A percentile compares a stretch with the other conserved stretches of the same genome.
Conservation (phyloP, 2,797 vertebrate genomes). For the Cyclopterus lumpus region DNA sequence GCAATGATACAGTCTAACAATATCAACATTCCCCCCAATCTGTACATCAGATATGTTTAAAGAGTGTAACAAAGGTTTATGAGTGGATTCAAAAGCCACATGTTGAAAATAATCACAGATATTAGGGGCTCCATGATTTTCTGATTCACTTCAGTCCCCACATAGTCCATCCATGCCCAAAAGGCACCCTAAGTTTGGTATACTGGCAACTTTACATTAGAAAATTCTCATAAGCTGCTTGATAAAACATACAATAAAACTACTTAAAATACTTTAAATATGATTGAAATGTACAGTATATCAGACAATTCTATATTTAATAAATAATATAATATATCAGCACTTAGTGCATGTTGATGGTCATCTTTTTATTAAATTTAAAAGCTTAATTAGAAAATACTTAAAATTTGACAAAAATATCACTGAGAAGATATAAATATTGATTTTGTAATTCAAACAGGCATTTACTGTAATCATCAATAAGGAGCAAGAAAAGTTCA, state of each 20-base stretch:
- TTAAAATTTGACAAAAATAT: constrained; percentile 82
- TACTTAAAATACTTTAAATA: constrained; percentile 79
- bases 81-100: constrained; percentile 40
- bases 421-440: constrained; percentile 82
- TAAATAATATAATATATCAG: constrained; percentile 82
- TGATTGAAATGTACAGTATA: constrained; percentile 80
- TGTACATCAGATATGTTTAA: constrained; percentile 52
- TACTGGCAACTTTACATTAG: constrained; percentile 71
- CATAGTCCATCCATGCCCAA: constrained; percentile 69
- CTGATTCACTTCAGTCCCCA: constrained; percentile 58
- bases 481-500: constrained; percentile 72
- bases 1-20: constrained; percentile 41
- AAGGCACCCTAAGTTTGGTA: constrained; percentile 79
- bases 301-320: constrained; percentile 74
- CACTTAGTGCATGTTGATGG: constrained; percentile 80
- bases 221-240: constrained; percentile 70
- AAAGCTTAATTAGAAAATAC: constrained; percentile 83
- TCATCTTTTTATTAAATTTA: constrained; percentile 79
- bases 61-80: constrained; percentile 50
- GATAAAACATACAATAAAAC: constrained; percentile 79
- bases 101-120: constrained; percentile 52
- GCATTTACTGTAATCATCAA: constrained; percentile 74
- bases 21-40: constrained; percentile 33
- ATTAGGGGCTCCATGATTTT: constrained; percentile 45
- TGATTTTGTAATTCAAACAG: constrained; percentile 77